Conservation (phyloP, 2,113 vertebrate genomes). For the Esox niger region DNA sequence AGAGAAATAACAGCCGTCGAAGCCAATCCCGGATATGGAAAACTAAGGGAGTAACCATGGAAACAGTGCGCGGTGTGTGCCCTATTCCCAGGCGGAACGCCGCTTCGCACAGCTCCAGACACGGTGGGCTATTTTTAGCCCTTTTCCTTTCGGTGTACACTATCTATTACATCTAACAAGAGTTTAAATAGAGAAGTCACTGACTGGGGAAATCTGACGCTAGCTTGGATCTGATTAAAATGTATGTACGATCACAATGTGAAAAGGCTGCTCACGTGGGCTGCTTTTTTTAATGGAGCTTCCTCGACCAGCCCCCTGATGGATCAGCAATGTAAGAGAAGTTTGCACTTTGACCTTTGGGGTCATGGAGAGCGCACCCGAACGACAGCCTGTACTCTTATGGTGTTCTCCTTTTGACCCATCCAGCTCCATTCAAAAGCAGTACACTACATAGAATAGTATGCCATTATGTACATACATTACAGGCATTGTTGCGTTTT, state of each 20-base stretch:
- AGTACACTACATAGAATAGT: no score
- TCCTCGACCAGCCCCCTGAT: background rate
- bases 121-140: conserved; percentile 59
- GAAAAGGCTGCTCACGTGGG: background rate
- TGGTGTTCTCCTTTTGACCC: no score
- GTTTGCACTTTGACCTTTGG: no score
- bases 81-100: conserved; percentile 47
- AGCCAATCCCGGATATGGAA: background rate
- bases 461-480: no score
- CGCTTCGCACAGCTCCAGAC: conserved; percentile 35
- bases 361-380: no score
- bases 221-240: conserved; percentile 49
- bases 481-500: no score
- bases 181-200: conserved; percentile 61
- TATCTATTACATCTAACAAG: conserved; percentile 65
- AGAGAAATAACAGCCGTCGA: background rate
- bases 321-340: background rate
- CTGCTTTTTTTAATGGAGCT: background rate
- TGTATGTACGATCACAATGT: conserved; percentile 24
- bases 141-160: conserved; percentile 42
- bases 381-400: no score
- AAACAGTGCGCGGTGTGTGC: conserved; percentile 63
- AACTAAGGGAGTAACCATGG: conserved; percentile 63
- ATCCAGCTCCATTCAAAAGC: no score
- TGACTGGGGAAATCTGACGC: conserved; percentile 54